Evolutionary conservation across 2,888 invertebrate genomes (phyloP), one percentile per base, ranked within the genome.

Genomic region (Aphodius granarius): DNA sequence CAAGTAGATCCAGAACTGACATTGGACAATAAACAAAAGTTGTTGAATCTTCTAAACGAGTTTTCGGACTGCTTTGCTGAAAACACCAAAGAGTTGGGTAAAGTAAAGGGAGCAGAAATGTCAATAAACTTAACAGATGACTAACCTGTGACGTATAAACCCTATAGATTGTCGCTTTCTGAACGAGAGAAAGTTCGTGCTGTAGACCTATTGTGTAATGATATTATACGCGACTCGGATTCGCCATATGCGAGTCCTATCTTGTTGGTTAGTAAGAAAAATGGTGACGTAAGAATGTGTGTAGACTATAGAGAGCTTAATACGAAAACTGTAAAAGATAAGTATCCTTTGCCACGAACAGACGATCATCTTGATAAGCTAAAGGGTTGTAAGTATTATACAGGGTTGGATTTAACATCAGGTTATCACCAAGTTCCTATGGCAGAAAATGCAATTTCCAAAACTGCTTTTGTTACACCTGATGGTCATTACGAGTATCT

Each of bases 261-360:
- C 21, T 17, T 79, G 6, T 63, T 81, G 3, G 81, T 81, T 0
- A 74, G 74, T 18, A 82, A 81, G 73, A 79, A 79, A 79, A 70
- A 81, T 65, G 82, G 82, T 4, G 79, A 80, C 72, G 5, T 74
- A 0, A 64, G 83, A 16, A 73, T 84, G 76, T 82, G 81, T 66
- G 79, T 84, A 0, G 83, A 83, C 74, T 86, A 81, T 71, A 72
- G 84, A 4, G 75, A 73, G 20, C 72, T 86, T 2, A 87, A 86
- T 77, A 22, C 73, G 0, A 79, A 80, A 13, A 86, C 84, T 0
- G 76, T 82, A 0, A 82, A 83, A 3, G 83, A 86, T 71, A 23
- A 80, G 5, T 84, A 81, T 75, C 84, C 84, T 0, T 72, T 86
- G 1, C 83, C 84, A 0, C 6, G 43, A 43, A 43, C 43, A 43